Evolutionary conservation across 2,888 invertebrate genomes (phyloP).

Genomic region (Arrhopalites spinosus): DNA sequence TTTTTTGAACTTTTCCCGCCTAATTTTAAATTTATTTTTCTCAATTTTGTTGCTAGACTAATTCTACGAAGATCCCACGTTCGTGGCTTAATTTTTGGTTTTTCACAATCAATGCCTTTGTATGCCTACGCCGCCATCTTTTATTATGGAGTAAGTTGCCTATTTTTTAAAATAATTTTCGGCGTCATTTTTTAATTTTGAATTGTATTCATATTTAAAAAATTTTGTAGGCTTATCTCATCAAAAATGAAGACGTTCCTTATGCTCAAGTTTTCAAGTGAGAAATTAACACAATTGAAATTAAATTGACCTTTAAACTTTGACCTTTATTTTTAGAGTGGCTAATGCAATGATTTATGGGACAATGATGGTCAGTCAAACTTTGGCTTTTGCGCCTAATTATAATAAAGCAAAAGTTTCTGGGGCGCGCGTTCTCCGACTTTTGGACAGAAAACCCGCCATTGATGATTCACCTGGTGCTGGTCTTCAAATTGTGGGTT

Average conservation of each 20-base stretch:
- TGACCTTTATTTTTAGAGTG: conserved; percentile 64
- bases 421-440: conserved; percentile 70
- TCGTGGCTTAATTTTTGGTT: conserved; percentile 58
- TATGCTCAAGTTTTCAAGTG: not conserved
- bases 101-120: conserved; percentile 59
- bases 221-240: conserved; percentile 56
- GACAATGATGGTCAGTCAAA: conserved; percentile 68
- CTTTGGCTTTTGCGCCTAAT: conserved; percentile 73
- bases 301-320: not conserved
- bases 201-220: no score
- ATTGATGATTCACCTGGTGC: conserved; percentile 58
- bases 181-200: no score
- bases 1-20: not conserved
- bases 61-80: conserved; percentile 49
- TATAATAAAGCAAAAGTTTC: conserved; percentile 69
- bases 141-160: conserved; percentile 59
- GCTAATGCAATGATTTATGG: conserved; percentile 77
- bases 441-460: conserved; percentile 66
- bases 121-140: conserved; percentile 59
- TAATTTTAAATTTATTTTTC: not conserved
- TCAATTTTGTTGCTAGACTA: not conserved
- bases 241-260: conserved; percentile 52
- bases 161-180: no score
- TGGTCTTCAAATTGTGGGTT: conserved; percentile 57
- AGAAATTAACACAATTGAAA: conserved; percentile 42